A percentile compares a stretch with the other conserved stretches of the same genome.
Conservation (phyloP, 1,140 invertebrate species). For the Cotesia glomerata region DNA sequence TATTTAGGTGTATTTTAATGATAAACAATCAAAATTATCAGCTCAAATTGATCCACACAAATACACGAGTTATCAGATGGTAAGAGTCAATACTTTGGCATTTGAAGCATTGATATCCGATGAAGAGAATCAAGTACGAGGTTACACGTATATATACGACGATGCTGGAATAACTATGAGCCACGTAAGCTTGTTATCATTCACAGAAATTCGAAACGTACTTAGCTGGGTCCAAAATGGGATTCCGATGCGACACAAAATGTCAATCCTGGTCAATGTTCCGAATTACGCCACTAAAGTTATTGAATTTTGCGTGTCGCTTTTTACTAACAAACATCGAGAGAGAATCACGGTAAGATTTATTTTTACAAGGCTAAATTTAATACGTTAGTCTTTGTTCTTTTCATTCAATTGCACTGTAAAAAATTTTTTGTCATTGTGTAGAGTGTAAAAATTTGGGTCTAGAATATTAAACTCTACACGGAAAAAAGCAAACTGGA, state of each 20-base stretch:
- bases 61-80: conserved; percentile 78
- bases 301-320: conserved; percentile 77
- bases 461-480: no score
- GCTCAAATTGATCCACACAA: conserved; percentile 77
- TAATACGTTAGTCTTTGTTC: no score
- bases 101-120: conserved; percentile 81
- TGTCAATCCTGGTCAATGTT: conserved; percentile 84
- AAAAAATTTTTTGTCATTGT: no score
- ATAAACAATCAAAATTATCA: conserved; percentile 38
- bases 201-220: conserved; percentile 79
- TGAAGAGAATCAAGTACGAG: conserved; percentile 77
- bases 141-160: conserved; percentile 84
- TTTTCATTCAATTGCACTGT: no score
- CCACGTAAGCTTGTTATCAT: conserved; percentile 80
- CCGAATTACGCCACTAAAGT: conserved; percentile 77
- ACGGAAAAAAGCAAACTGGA: no score
- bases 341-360: conserved; percentile 71
- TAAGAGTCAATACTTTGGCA: conserved; percentile 75
- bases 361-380: no score
- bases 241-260: conserved; percentile 84
- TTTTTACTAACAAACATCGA: conserved; percentile 82
- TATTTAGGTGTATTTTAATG: no score
- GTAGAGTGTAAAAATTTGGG: no score
- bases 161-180: conserved; percentile 82
- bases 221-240: conserved; percentile 82